These are phyloP conservation scores for Enteromius unitaeniatus DNA, from an alignment of 2,797 vertebrate genomes.

Conservation along the genomic window DNA sequence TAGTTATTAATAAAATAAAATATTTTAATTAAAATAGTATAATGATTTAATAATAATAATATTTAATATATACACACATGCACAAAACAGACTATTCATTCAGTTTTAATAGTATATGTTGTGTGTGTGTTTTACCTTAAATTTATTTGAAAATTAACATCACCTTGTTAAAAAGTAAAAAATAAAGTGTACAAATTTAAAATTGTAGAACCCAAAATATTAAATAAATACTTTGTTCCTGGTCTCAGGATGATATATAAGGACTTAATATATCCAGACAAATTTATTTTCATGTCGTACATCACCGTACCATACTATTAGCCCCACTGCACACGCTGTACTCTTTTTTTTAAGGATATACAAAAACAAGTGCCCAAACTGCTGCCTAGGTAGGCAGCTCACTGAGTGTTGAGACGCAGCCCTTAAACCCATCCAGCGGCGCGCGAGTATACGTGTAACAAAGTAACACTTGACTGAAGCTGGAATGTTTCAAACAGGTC, in stretches of 20 bases:
- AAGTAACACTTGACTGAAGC: not conserved
- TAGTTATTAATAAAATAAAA: too few relatives aligned
- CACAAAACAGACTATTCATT: too few relatives aligned
- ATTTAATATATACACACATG: too few relatives aligned
- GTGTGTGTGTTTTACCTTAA: not conserved
- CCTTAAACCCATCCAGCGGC: not conserved
- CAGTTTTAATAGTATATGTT: too few relatives aligned
- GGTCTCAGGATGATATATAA: not conserved
- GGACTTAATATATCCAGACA: not conserved
- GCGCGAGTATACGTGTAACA: not conserved
- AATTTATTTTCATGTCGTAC: not conserved
- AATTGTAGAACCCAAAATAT: not conserved
- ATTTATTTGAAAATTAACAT: not conserved
- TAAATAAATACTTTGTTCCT: not conserved
- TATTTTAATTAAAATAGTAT: too few relatives aligned
- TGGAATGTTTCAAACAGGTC: slow-evolving; percentile 3
- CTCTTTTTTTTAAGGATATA: not conserved
- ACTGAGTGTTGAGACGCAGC: slow-evolving; percentile 1
- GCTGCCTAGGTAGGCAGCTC: not conserved
- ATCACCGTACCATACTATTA: not conserved
- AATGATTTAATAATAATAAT: too few relatives aligned
- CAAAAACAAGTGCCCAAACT: not conserved
- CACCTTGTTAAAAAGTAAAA: not conserved
- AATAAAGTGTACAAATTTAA: not conserved
- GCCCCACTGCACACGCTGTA: not conserved